Conservation (phyloP, 2,113 vertebrate species). For the Phylloscopus whistleri region DNA sequence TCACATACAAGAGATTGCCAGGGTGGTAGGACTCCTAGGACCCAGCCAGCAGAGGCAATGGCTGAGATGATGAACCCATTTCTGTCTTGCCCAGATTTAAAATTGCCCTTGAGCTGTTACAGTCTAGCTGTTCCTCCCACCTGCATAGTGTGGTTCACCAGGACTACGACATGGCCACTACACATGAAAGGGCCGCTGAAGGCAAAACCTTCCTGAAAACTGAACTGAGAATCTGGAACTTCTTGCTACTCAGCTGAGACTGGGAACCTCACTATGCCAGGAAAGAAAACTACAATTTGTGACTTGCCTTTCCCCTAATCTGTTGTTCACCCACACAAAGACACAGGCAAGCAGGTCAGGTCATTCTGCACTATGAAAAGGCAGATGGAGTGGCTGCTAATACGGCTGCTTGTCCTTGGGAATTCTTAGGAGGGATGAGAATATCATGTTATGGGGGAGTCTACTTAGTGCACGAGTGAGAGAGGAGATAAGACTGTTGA, state of each 20-base stretch:
- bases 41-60: background rate
- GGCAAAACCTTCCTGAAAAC: background rate
- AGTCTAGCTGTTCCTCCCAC: background rate
- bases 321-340: background rate
- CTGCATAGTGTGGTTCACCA: background rate
- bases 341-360: background rate
- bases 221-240: background rate
- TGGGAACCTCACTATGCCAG: background rate
- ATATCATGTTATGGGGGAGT: background rate
- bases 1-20: background rate
- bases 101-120: background rate
- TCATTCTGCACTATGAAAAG: background rate
- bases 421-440: background rate
- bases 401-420: background rate
- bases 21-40: background rate
- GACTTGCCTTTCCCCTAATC: background rate
- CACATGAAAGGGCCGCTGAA: background rate
- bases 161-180: background rate
- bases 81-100: background rate
- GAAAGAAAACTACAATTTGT: background rate
- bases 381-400: background rate
- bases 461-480: background rate
- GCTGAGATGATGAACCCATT: background rate
- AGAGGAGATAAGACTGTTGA: background rate
- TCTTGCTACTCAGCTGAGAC: background rate